phyloP scores from a whole-genome alignment of 2,797 vertebrate genomes.

The Babyrousa celebensis region DNA sequence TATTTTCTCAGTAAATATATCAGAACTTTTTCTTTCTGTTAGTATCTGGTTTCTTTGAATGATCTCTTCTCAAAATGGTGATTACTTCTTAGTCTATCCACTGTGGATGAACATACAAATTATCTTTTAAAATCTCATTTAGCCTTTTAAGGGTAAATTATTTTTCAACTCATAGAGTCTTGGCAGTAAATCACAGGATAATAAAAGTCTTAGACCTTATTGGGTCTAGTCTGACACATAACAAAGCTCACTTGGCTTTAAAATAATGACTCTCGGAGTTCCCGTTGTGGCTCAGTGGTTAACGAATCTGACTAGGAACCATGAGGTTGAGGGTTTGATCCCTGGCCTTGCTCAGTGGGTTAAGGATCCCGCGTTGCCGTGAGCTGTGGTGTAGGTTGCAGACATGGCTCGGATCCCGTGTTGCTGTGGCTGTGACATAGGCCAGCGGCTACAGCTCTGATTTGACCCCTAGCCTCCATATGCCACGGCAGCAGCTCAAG shows the following conservation, averaged over 20 bases:
- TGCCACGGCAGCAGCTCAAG: too few species aligned
- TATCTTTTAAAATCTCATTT: neutral
- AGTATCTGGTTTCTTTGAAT: constrained; percentile 32
- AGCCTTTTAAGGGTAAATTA: constrained; percentile 43
- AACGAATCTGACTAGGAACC: too few species aligned
- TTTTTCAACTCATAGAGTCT: constrained; percentile 34
- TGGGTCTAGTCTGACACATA: neutral
- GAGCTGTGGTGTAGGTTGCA: too few species aligned
- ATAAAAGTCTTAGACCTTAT: neutral
- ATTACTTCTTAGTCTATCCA: neutral
- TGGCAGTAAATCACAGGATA: neutral
- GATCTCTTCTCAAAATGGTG: constrained; percentile 40
- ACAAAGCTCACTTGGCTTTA: neutral
- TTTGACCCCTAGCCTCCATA: too few species aligned
- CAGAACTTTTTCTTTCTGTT: constrained; percentile 13
- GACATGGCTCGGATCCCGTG: too few species aligned
- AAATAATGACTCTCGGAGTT: neutral
- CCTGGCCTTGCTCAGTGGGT: too few species aligned
- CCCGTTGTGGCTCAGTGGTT: too few species aligned
- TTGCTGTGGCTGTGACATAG: too few species aligned
- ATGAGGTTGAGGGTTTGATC: too few species aligned
- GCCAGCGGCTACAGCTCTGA: too few species aligned
- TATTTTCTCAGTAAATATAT: constrained; percentile 23
- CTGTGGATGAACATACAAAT: neutral
- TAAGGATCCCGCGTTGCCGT: too few species aligned